Base-by-base conservation (phyloP, 2,113 vertebrate genomes). In the Circaetus cinerascens region DNA sequence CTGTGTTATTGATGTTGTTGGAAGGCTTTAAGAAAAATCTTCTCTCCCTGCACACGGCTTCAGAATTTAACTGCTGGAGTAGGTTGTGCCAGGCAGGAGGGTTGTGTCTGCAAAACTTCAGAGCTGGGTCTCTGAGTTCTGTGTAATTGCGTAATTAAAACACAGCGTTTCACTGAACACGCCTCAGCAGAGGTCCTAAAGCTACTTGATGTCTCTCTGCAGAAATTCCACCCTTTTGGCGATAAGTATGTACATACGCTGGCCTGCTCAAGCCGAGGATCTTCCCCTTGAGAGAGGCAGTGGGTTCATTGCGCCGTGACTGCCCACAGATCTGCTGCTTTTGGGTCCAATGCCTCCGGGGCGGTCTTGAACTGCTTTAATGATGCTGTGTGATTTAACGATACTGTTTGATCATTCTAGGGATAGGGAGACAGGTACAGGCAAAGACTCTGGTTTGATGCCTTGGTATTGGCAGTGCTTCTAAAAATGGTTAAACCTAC, bases 401-500 rank as follows among this genome's bases (percentile, higher is more conserved):
- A 46, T 50, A 32, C 5, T 5, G 46, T 68, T 86, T 86, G 91
- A 81, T 94, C 7, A 2, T 84, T 50, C 78, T 62, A 53, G 82
- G 90, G 74, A 50, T 75, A 60, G 82, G 32, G 66, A 96, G 92
- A 43, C 93, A 94, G 79, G 93, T 92, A 96, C 60, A 88, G 96
- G 86, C 95, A 94, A 68, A 92, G 68, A 30, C 78, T 82, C 30
- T 72, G 75, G 45, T 83, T 83, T 82, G 83, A 78, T 0, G 40
- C 64, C 75, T 74, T 60, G 55, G 15, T 86, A 30, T 84, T 96
- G 94, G 93, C 95, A 92, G 53, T 25, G 48, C 79, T 95, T 96
- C 85, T 93, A 34, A 95, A 93, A 94, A 79, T 86, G 40, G 68
- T 88, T 68, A 86, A 90, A 69, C 50, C 34, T 72, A 48, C 53